A percentile compares a stretch with the other conserved stretches of the same genome.
Evolutionary conservation across 2,113 vertebrate species (phyloP).

Genomic region (Scortum barcoo): DNA sequence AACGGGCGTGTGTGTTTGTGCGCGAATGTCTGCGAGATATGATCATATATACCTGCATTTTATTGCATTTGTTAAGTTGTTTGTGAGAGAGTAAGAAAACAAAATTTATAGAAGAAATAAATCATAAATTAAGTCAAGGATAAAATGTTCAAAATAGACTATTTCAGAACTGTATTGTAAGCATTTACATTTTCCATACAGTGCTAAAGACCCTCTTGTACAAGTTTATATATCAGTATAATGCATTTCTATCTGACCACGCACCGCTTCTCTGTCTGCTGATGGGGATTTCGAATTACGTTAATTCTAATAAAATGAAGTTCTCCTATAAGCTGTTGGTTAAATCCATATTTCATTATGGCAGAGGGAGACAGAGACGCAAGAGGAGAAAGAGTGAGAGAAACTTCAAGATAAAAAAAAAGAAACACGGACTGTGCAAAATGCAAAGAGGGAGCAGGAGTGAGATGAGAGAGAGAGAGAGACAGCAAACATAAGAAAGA

Average conservation of each 20-base stretch:
- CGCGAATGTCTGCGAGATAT: background rate
- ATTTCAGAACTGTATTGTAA: background rate
- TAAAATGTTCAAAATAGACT: background rate
- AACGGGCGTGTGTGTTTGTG: conserved; percentile 10
- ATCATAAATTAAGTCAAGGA: background rate
- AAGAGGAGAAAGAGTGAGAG: conserved; percentile 17
- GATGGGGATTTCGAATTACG: conserved; percentile 3
- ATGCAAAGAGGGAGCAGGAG: conserved; percentile 29
- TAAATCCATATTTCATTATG: conserved; percentile 27
- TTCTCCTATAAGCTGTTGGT: conserved; percentile 12
- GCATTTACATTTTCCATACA: background rate
- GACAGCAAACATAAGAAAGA: conserved; percentile 36
- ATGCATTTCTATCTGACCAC: conserved; percentile 5
- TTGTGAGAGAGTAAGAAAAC: background rate
- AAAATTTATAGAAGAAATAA: background rate
- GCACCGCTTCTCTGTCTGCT: background rate
- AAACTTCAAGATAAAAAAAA: conserved; percentile 17
- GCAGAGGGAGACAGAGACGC: background rate
- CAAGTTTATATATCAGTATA: background rate
- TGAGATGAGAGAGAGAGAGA: conserved; percentile 8
- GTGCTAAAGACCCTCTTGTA: background rate
- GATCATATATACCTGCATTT: background rate
- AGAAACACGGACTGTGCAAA: conserved; percentile 39
- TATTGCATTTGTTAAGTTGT: background rate
- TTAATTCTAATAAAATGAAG: conserved; percentile 22